A percentile compares a stretch with the other conserved stretches of the same genome.
phyloP scores from a whole-genome alignment of 2,888 invertebrate genomes.

The Cataglyphis rosenhaueri region DNA sequence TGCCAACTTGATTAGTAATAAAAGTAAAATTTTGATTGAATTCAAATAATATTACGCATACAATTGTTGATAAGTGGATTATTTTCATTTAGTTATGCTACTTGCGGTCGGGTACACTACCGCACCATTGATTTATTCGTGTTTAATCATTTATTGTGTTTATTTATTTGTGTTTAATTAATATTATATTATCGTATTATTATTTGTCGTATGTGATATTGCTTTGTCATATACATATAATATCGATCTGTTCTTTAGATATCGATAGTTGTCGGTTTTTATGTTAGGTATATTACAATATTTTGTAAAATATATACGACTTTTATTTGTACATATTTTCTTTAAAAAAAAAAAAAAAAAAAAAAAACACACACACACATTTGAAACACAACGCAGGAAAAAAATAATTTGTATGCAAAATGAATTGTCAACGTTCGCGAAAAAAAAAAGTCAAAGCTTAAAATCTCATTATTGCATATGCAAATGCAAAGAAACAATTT shows the following conservation, averaged over 20 bases:
- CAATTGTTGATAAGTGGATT: slow-evolving; percentile 4
- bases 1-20: neutral
- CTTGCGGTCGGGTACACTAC: neutral
- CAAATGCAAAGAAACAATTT: neutral
- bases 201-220: neutral
- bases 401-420: neutral
- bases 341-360: neutral
- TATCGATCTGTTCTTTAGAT: neutral
- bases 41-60: neutral
- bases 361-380: neutral
- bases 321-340: neutral
- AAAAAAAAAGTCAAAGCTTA: neutral
- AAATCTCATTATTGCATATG: neutral
- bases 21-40: neutral
- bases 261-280: neutral
- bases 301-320: neutral
- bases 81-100: slow-evolving; percentile 4
- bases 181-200: neutral
- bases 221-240: neutral
- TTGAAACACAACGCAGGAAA: neutral
- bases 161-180: neutral
- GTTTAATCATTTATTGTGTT: neutral
- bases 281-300: neutral
- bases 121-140: neutral
- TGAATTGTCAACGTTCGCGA: neutral